A percentile compares a stretch with the other conserved stretches of the same genome.
Conservation (phyloP, 2,797 vertebrate genomes). For the Acanthiza pusilla region DNA sequence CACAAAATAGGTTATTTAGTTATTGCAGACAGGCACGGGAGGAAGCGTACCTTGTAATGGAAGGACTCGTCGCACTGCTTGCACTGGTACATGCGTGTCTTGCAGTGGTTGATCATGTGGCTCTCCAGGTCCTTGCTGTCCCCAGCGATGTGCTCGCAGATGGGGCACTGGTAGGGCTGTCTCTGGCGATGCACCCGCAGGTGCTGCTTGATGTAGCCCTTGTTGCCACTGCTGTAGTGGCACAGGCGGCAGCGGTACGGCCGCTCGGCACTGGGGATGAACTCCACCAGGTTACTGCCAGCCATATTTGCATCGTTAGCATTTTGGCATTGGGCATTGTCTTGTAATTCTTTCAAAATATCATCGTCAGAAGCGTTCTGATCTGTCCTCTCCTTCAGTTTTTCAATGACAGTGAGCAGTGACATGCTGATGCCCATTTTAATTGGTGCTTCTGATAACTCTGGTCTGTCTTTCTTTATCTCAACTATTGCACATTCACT, state of each 20-base stretch:
- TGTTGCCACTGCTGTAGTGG: constrained; percentile 91
- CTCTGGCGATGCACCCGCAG: constrained; percentile 91
- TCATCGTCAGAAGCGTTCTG: constrained; percentile 95
- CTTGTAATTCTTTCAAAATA: constrained; percentile 92
- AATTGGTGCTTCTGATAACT: constrained; percentile 76
- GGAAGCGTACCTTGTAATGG: constrained; percentile 87
- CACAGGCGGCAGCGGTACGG: constrained; percentile 93
- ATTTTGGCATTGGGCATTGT: constrained; percentile 87
- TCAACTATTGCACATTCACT: constrained; percentile 71
- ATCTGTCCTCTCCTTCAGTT: constrained; percentile 91
- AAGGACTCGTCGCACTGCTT: constrained; percentile 88
- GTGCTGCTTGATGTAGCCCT: constrained; percentile 97
- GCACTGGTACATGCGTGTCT: constrained; percentile 89
- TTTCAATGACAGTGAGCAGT: constrained; percentile 93
- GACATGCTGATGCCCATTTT: constrained; percentile 96
- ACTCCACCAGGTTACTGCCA: constrained; percentile 83
- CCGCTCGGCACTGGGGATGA: constrained; percentile 81
- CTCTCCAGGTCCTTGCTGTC: constrained; percentile 90
- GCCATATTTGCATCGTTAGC: constrained; percentile 38
- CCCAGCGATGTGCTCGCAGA: constrained; percentile 90
- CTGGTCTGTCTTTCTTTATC: constrained; percentile 74
- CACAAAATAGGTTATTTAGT: background rate
- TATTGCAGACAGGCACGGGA: background rate
- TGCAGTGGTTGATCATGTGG: constrained; percentile 98
- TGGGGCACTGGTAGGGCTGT: constrained; percentile 94